A percentile compares a stretch with the other conserved stretches of the same genome.
phyloP scores from a whole-genome alignment of 2,113 vertebrate species.

The Pseudolaguvia tuberculata region DNA sequence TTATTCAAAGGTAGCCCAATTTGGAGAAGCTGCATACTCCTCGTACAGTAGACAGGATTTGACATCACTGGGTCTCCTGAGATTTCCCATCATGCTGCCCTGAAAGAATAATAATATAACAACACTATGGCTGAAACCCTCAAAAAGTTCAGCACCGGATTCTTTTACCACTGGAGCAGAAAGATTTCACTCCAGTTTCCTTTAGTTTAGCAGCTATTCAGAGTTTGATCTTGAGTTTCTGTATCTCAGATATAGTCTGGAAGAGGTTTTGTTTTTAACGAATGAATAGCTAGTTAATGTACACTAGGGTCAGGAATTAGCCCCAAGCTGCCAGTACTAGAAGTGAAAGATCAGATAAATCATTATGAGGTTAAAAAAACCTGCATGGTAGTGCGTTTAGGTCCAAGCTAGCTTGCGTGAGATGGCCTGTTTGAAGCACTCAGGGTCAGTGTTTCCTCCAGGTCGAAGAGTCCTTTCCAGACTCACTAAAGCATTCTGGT shows the following conservation, averaged over 20 bases:
- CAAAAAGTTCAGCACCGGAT: slow-evolving; percentile 26
- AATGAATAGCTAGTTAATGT: not conserved
- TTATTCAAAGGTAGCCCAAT: slow-evolving; percentile 17
- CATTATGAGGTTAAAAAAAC: not conserved
- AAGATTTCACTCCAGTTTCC: slow-evolving; percentile 49
- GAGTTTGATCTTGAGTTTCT: slow-evolving; percentile 37
- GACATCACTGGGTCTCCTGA: slow-evolving; percentile 69
- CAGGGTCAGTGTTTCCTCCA: slow-evolving; percentile 55
- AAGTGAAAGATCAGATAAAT: not conserved
- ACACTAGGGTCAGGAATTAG: not conserved
- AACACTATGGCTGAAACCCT: slow-evolving; percentile 24
- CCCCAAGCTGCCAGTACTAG: slow-evolving; percentile 14
- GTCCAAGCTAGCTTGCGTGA: slow-evolving; percentile 74
- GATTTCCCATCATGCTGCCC: slow-evolving; percentile 54
- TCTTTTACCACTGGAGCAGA: slow-evolving; percentile 37
- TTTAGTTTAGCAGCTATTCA: slow-evolving; percentile 51
- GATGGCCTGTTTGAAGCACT: slow-evolving; percentile 72
- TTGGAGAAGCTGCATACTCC: slow-evolving; percentile 14
- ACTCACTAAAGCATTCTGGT: slow-evolving; percentile 72
- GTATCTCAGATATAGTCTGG: not conserved
- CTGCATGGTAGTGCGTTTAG: slow-evolving; percentile 48
- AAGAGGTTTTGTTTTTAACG: slow-evolving; percentile 6
- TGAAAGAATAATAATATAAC: slow-evolving; percentile 49
- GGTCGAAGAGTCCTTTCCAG: slow-evolving; percentile 72
- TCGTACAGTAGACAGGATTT: slow-evolving; percentile 41